These are phyloP conservation scores for Podarcis siculus DNA, from an alignment of 2,797 vertebrate genomes.

Conservation along the genomic window DNA sequence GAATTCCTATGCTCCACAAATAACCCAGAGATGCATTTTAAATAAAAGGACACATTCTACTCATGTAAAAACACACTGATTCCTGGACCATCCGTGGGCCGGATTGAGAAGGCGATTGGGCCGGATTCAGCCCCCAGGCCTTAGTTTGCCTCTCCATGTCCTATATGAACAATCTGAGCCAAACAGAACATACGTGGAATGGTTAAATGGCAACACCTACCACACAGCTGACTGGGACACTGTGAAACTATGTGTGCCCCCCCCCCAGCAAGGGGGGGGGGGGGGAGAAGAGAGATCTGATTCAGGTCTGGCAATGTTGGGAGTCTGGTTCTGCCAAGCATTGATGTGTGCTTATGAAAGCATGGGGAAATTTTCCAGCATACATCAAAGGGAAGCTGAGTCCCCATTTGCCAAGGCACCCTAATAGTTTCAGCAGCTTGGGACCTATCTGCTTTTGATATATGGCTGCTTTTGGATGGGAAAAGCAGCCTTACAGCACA, in stretches of 20 bases:
- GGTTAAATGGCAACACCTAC: conserved; percentile 40
- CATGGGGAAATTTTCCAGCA: conserved; percentile 71
- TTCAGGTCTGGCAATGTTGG: conserved; percentile 60
- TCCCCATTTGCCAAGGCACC: conserved; percentile 73
- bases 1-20: too few relatives aligned
- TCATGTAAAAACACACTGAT: too few relatives aligned
- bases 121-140: too few relatives aligned
- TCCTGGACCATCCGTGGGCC: too few relatives aligned
- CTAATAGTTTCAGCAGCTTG: conserved; percentile 79
- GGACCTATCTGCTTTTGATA: conserved; percentile 75
- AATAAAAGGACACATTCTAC: too few relatives aligned
- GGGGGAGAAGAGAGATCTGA: conserved; percentile 56
- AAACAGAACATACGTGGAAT: background rate
- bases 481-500: conserved; percentile 54
- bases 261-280: conserved; percentile 19
- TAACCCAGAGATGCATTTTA: too few relatives aligned
- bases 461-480: conserved; percentile 71
- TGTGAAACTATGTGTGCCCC: background rate
- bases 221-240: conserved; percentile 44
- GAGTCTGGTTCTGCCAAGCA: conserved; percentile 58
- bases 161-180: conserved; percentile 31
- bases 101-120: too few relatives aligned
- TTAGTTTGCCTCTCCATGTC: too few relatives aligned
- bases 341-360: conserved; percentile 75
- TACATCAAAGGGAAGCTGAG: conserved; percentile 77